Percentiles rank a stretch among this genome's conserved stretches.
phyloP scores from a whole-genome alignment of 2,888 invertebrate species.

The Zaprionus lineosus region DNA sequence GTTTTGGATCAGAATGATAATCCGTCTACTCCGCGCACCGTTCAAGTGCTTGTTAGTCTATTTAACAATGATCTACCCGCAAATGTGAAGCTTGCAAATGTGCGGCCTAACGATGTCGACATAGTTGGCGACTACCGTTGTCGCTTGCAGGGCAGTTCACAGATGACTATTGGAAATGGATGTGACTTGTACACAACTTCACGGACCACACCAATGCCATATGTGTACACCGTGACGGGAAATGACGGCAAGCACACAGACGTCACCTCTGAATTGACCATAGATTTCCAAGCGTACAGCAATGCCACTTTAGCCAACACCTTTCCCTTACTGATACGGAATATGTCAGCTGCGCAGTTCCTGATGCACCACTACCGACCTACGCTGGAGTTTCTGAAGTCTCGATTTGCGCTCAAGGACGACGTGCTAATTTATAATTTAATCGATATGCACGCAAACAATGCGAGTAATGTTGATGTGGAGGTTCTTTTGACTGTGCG shows the following conservation, averaged over 20 bases:
- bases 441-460: constrained; percentile 83
- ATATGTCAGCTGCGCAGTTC: constrained; percentile 89
- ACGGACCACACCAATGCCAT: constrained; percentile 87
- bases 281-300: constrained; percentile 91
- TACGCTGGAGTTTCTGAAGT: constrained; percentile 88
- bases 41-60: constrained; percentile 90
- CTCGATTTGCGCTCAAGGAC: constrained; percentile 86
- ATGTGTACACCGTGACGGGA: constrained; percentile 91
- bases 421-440: constrained; percentile 89
- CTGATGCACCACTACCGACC: constrained; percentile 90
- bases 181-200: constrained; percentile 91
- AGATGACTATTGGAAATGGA: constrained; percentile 88
- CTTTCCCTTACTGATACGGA: constrained; percentile 89
- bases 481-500: constrained; percentile 89
- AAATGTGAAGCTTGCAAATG: constrained; percentile 92
- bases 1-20: constrained; percentile 95
- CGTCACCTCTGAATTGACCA: constrained; percentile 92
- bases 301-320: constrained; percentile 93
- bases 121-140: constrained; percentile 95
- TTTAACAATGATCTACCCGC: constrained; percentile 89
- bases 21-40: constrained; percentile 92
- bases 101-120: constrained; percentile 96
- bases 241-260: constrained; percentile 94
- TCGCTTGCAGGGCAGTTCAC: constrained; percentile 86
- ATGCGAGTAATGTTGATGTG: constrained; percentile 77